Evolutionary conservation across 1,140 invertebrate genomes (phyloP), one percentile per base, ranked within the genome.

Genomic region (Neodiprion virginianus): DNA sequence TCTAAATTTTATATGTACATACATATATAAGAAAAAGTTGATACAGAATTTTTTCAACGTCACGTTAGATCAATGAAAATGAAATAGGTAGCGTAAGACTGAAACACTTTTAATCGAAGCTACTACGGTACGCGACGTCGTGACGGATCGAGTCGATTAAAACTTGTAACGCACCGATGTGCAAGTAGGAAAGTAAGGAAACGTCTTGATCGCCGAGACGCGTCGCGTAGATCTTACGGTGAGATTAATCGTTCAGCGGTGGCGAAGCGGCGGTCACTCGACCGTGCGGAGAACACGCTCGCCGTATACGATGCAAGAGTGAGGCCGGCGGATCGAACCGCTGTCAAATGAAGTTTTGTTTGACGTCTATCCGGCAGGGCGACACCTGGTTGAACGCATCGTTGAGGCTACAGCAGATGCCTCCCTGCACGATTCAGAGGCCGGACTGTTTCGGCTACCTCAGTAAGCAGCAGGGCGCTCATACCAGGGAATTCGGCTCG

Each of bases 391-490:
- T 96, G 74, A 94, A 95, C 76, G 90, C 92, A 14, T 93, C 92
- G 50, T 89, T 91, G 78, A 90, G 92, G 74, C 93, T 94, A 84
- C 89, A 95, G 79, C 92, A 92, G 74, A 86, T 94, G 76, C 90
- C 93, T 67, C 93, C 94, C 8, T 91, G 90, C 67, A 91, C 92
- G 65, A 94, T 98, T 74, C 89, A 92, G 40, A 90, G 94, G 74
- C 94, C 96, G 1, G 97, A 99, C 82, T 99, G 97, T 87, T 95
- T 95, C 81, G 98, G 98, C 14, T 96, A 95, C 86, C 90, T 99
- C 23, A 92, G 93, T 82, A 98, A 98, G 86, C 91, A 88, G 74
- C 86, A 89, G 40, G 84, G 86, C 95, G 50, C 92, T 89, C 83
- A 94, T 87, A 79, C 93, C 91, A 85, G 94, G 90, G 93, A 96